phyloP scores from a whole-genome alignment of 2,888 invertebrate genomes.

The Deilephila elpenor region DNA sequence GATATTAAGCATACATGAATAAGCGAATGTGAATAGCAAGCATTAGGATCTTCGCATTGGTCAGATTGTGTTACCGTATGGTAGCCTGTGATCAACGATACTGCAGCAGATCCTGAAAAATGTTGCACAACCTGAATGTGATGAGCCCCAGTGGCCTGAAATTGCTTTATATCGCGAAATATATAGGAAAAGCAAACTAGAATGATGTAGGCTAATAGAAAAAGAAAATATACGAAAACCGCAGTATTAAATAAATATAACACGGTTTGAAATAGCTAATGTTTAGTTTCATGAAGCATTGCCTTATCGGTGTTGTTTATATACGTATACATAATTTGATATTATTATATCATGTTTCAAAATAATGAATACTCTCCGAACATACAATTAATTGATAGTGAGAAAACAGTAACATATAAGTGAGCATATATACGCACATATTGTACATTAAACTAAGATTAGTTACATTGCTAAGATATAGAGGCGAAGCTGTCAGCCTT shows the following conservation, averaged over 20 bases:
- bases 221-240: background rate
- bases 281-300: background rate
- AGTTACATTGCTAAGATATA: background rate
- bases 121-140: too few relatives aligned
- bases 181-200: too few relatives aligned
- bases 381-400: slow-evolving; percentile 6
- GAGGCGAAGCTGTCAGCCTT: too few relatives aligned
- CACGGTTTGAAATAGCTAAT: background rate
- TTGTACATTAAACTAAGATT: background rate
- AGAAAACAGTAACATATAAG: slow-evolving; percentile 9
- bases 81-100: too few relatives aligned
- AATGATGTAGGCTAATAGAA: too few relatives aligned
- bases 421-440: slow-evolving; percentile 16
- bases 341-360: slow-evolving; percentile 4
- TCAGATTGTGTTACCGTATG: too few relatives aligned
- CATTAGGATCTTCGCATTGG: too few relatives aligned
- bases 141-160: too few relatives aligned
- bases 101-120: too few relatives aligned
- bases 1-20: too few relatives aligned
- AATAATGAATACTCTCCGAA: background rate
- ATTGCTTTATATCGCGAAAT: too few relatives aligned
- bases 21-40: too few relatives aligned
- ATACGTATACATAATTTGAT: background rate
- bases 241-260: background rate
- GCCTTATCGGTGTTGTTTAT: background rate